A percentile compares a stretch with the other conserved stretches of the same genome.
Evolutionary conservation across 2,113 vertebrate genomes (phyloP).

Genomic region (Apteryx mantelli): DNA sequence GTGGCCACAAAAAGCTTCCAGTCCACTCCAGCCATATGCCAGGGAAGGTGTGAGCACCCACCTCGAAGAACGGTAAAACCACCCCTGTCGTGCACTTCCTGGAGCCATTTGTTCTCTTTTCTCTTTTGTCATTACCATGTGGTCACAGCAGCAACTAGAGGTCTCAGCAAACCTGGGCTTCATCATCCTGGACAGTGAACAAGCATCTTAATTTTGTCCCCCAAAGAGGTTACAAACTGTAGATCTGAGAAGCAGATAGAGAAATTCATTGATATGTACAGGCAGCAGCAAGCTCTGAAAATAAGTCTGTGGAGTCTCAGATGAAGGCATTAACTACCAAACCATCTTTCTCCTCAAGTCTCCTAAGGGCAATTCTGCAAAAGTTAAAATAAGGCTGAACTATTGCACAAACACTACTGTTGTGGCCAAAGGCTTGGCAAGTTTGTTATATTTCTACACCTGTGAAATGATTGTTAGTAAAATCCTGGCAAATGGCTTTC

Average conservation of each 20-base stretch:
- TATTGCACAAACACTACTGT: not conserved
- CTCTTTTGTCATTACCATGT: not conserved
- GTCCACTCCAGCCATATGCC: not conserved
- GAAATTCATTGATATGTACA: not conserved
- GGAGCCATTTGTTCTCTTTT: not conserved
- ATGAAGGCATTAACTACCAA: not conserved
- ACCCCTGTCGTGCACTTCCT: not conserved
- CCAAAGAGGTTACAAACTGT: not conserved
- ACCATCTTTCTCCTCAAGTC: not conserved
- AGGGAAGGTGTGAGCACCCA: not conserved
- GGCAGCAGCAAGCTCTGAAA: not conserved
- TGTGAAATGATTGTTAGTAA: not conserved
- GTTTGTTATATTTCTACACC: not conserved
- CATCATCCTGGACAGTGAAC: not conserved
- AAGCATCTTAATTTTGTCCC: not conserved
- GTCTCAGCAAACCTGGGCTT: not conserved
- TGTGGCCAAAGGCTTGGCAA: constrained; percentile 19
- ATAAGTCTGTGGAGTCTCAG: not conserved
- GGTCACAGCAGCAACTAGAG: not conserved
- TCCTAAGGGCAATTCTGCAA: not conserved
- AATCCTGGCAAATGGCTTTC: not conserved
- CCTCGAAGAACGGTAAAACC: not conserved
- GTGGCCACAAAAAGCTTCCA: not conserved
- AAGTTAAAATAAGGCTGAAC: constrained; percentile 7
- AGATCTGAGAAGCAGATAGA: not conserved